Evolutionary conservation across 2,888 invertebrate genomes (phyloP).

Genomic region (Trachelus iudaicus): DNA sequence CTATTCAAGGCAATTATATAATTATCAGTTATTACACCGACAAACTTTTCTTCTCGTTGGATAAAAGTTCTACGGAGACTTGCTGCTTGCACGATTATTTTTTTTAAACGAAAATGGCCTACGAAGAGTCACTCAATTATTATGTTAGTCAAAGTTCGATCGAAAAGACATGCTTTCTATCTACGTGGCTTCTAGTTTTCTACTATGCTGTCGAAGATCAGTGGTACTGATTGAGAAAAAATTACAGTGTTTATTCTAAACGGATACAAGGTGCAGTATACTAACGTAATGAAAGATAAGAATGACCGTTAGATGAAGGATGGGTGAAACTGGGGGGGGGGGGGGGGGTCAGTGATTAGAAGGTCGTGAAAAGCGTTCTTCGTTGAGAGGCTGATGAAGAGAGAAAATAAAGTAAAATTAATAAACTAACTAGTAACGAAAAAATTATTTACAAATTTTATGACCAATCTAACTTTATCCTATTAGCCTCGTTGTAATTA

Average conservation of each 20-base stretch:
- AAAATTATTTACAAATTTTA: not conserved
- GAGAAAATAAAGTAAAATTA: not conserved
- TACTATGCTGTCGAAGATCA: not conserved
- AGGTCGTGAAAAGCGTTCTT: not conserved
- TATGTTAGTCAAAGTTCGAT: not conserved
- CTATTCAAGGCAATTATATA: not conserved
- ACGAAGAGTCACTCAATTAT: not conserved
- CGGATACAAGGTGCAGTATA: not conserved
- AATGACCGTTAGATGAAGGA: not conserved
- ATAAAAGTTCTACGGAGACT: not conserved
- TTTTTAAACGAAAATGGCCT: not conserved
- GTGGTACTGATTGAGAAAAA: not conserved
- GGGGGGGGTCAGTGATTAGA: not conserved
- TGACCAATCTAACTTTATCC: not conserved
- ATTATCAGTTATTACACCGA: not conserved
- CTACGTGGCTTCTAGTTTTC: not conserved
- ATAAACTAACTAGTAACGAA: not conserved
- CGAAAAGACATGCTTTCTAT: not conserved
- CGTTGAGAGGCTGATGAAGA: not conserved
- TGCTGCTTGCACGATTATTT: not conserved
- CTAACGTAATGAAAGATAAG: not conserved
- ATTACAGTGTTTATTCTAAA: not conserved
- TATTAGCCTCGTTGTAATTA: not conserved
- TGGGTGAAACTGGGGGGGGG: not conserved
- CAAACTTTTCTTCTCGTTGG: not conserved